A percentile compares a stretch with the other conserved stretches of the same genome.
phyloP scores from a whole-genome alignment of 1,140 invertebrate species.

The Chelonus insularis region DNA sequence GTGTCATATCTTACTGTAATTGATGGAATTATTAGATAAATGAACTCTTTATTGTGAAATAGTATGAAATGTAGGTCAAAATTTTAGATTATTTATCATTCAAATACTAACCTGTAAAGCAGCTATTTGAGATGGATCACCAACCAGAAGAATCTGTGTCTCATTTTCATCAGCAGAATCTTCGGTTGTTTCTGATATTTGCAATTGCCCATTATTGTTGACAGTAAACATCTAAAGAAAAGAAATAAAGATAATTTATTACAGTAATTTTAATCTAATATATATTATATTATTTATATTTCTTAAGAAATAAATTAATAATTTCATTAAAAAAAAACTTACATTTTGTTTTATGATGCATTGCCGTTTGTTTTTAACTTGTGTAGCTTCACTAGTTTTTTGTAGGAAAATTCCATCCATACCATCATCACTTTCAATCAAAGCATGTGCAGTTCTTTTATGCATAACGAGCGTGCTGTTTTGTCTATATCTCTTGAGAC shows the following conservation, averaged over 20 bases:
- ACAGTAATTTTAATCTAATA: no score
- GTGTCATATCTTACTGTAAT: no score
- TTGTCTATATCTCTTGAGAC: constrained; percentile 66
- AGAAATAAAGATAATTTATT: no score
- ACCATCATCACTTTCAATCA: constrained; percentile 41
- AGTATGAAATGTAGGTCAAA: no score
- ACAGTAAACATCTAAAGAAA: no score
- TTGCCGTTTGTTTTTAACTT: background rate
- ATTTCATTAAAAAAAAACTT: no score
- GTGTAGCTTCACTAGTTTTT: constrained; percentile 31
- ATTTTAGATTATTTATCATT: no score
- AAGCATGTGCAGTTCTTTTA: constrained; percentile 56
- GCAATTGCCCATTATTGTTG: constrained; percentile 38
- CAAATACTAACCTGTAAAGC: constrained; percentile 43
- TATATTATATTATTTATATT: no score
- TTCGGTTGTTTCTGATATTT: constrained; percentile 38
- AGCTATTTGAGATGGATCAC: constrained; percentile 48
- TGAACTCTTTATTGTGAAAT: no score
- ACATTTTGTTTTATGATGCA: background rate
- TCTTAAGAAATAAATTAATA: constrained; percentile 27
- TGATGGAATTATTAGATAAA: no score
- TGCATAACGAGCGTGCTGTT: constrained; percentile 68
- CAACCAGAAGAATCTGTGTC: constrained; percentile 48
- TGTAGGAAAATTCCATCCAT: constrained; percentile 44
- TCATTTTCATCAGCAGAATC: constrained; percentile 42